Evolutionary conservation across 2,113 vertebrate species (phyloP).

Genomic region (Cacatua alba): DNA sequence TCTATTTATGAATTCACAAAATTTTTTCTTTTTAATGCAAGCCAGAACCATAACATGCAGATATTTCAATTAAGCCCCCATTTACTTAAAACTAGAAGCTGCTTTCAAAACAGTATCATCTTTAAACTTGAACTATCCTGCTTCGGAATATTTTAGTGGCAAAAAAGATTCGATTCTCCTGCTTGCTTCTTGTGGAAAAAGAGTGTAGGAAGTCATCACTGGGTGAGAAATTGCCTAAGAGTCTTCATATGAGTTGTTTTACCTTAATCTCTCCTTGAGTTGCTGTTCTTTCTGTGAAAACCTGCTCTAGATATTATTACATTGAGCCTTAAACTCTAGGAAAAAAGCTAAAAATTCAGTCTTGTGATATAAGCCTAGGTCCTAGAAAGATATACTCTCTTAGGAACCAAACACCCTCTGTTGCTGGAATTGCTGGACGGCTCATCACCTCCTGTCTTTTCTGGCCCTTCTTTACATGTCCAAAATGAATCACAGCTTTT

Average conservation of each 20-base stretch:
- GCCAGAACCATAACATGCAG: neutral
- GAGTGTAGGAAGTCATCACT: neutral
- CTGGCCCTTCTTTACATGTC: neutral
- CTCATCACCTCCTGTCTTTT: neutral
- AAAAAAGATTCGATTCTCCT: neutral
- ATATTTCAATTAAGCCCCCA: neutral
- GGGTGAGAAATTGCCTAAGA: neutral
- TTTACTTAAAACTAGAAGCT: neutral
- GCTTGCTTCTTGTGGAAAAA: neutral
- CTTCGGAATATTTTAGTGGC: neutral
- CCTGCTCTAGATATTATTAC: neutral
- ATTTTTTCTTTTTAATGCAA: neutral
- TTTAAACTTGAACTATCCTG: neutral
- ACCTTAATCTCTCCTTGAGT: neutral
- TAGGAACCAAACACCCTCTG: neutral
- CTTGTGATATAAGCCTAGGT: neutral
- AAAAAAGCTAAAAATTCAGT: neutral
- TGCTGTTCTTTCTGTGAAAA: neutral
- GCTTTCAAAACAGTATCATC: neutral
- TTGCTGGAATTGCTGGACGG: neutral
- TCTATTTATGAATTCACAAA: neutral
- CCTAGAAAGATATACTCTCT: neutral
- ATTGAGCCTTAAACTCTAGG: neutral
- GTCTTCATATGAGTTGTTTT: neutral
- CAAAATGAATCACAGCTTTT: neutral